Evolutionary conservation across 1,140 invertebrate genomes (phyloP).

Genomic region (Portunus trituberculatus): DNA sequence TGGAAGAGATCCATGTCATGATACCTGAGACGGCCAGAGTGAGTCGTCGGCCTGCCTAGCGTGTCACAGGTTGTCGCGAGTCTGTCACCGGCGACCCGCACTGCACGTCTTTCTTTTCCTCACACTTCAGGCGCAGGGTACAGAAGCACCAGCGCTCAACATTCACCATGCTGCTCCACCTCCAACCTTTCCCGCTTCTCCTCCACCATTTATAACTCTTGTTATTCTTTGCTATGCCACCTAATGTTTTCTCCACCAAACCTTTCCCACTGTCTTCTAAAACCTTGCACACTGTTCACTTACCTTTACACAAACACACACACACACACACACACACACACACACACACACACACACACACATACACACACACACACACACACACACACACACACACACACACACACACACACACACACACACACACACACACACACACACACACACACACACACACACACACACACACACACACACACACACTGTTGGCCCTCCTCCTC

Average conservation of each 20-base stretch:
- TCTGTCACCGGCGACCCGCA: no score
- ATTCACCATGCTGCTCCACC: background rate
- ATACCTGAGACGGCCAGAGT: background rate
- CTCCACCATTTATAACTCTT: background rate
- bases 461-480: no score
- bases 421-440: background rate
- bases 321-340: background rate
- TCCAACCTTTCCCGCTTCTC: background rate
- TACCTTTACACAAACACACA: background rate
- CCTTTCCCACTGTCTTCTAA: no score
- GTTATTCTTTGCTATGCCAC: background rate
- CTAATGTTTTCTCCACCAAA: no score
- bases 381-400: no score
- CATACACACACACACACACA: no score
- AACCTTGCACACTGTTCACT: no score
- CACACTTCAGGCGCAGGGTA: background rate
- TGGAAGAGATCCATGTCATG: background rate
- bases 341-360: no score
- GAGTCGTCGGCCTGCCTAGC: background rate
- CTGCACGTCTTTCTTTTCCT: no score
- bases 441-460: no score
- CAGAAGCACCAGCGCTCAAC: background rate
- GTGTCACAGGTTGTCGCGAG: background rate
- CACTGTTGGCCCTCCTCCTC: background rate
- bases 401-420: conserved; percentile 14